phyloP scores from a whole-genome alignment of 2,113 vertebrate species.

The Ovibos moschatus region DNA sequence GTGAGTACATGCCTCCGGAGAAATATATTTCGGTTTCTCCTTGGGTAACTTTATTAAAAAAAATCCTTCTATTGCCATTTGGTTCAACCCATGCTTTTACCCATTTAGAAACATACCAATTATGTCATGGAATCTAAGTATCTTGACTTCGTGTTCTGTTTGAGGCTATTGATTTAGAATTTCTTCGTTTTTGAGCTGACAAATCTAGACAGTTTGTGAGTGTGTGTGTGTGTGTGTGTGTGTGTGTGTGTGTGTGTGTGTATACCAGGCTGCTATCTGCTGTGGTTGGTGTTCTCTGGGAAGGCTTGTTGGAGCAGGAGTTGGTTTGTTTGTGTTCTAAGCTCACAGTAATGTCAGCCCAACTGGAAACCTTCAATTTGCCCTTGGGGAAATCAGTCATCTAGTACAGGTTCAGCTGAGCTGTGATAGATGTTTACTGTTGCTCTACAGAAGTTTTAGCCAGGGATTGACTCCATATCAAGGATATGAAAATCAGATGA shows the following conservation, averaged over 20 bases:
- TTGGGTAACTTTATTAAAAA: conserved; percentile 23
- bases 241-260: neutral
- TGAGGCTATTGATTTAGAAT: neutral
- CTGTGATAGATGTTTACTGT: conserved; percentile 5
- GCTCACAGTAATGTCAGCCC: neutral
- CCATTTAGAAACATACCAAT: neutral
- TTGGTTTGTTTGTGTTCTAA: conserved; percentile 42
- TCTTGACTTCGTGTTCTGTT: neutral
- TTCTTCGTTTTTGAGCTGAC: neutral
- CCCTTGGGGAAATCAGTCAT: conserved; percentile 24
- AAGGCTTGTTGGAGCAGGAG: conserved; percentile 21
- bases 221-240: neutral
- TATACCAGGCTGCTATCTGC: neutral
- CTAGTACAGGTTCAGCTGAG: conserved; percentile 20
- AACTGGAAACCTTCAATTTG: conserved; percentile 42
- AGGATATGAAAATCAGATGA: conserved; percentile 15
- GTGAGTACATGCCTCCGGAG: neutral
- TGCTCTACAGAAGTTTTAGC: conserved; percentile 6
- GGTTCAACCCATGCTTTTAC: neutral
- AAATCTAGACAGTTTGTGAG: neutral
- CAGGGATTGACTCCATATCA: neutral
- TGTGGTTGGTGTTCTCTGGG: neutral
- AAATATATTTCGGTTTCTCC: conserved; percentile 15
- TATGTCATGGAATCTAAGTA: conserved; percentile 21
- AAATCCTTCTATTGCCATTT: neutral